phyloP scores from a whole-genome alignment of 2,888 invertebrate species.

The Serripes groenlandicus region DNA sequence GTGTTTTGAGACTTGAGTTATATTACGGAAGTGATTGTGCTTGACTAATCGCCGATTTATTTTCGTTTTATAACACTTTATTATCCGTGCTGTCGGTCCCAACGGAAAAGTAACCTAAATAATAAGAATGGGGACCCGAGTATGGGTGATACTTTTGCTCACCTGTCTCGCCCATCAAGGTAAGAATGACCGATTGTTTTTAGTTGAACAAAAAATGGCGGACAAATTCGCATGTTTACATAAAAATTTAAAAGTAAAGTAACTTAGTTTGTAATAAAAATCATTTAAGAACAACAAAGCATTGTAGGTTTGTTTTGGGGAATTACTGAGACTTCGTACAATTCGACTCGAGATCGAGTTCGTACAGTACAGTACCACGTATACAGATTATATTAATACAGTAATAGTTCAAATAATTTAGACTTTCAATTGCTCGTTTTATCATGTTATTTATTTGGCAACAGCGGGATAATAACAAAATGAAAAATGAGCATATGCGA shows the following conservation, averaged over 20 bases:
- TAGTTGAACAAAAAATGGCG: slow-evolving; percentile 46
- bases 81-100: too few species aligned
- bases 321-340: too few species aligned
- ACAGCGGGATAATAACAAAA: too few species aligned
- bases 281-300: not conserved
- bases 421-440: too few species aligned
- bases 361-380: too few species aligned
- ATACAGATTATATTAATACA: too few species aligned
- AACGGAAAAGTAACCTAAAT: not conserved
- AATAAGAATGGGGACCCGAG: slow-evolving; percentile 8
- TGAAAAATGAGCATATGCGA: too few species aligned
- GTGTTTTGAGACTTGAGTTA: slow-evolving; percentile 1
- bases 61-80: too few species aligned
- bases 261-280: not conserved
- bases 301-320: not conserved
- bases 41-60: not conserved
- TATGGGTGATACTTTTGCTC: slow-evolving; percentile 17
- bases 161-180: slow-evolving; percentile 25
- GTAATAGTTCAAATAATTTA: too few species aligned
- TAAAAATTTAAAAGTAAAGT: too few species aligned
- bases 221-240: not conserved
- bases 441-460: too few species aligned
- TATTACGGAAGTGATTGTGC: slow-evolving; percentile 14
- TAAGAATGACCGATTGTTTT: not conserved
- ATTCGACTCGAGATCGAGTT: too few species aligned